phyloP scores from a whole-genome alignment of 2,113 vertebrate genomes.

The Sitta europaea region DNA sequence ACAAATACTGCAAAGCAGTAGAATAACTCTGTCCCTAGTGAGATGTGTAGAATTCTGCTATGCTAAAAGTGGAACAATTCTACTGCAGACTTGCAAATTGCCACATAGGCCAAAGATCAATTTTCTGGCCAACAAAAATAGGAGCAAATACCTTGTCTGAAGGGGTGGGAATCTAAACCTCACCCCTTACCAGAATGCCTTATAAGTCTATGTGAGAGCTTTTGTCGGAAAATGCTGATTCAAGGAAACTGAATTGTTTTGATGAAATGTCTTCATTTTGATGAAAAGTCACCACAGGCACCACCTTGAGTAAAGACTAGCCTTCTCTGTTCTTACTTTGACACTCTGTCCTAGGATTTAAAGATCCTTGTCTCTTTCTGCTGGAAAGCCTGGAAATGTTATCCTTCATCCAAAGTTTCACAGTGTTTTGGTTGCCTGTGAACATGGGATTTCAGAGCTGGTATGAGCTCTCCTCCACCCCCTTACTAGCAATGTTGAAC shows the following conservation, averaged over 20 bases:
- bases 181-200: neutral
- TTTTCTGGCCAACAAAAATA: neutral
- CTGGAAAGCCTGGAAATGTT: neutral
- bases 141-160: neutral
- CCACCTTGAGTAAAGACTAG: neutral
- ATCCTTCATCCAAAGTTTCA: neutral
- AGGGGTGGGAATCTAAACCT: neutral
- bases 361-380: neutral
- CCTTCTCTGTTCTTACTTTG: neutral
- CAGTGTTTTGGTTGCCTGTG: neutral
- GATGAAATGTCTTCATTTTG: conserved; percentile 28
- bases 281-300: conserved; percentile 9
- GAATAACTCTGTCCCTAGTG: neutral
- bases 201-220: neutral
- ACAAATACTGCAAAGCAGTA: neutral
- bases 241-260: conserved; percentile 44
- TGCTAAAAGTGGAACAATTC: neutral
- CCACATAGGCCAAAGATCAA: neutral
- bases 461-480: neutral
- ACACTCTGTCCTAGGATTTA: neutral
- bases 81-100: neutral
- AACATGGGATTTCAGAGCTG: neutral
- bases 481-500: neutral
- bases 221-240: conserved; percentile 48
- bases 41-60: neutral